phyloP scores from a whole-genome alignment of 1,140 invertebrate genomes.

The Mylabris phalerata region DNA sequence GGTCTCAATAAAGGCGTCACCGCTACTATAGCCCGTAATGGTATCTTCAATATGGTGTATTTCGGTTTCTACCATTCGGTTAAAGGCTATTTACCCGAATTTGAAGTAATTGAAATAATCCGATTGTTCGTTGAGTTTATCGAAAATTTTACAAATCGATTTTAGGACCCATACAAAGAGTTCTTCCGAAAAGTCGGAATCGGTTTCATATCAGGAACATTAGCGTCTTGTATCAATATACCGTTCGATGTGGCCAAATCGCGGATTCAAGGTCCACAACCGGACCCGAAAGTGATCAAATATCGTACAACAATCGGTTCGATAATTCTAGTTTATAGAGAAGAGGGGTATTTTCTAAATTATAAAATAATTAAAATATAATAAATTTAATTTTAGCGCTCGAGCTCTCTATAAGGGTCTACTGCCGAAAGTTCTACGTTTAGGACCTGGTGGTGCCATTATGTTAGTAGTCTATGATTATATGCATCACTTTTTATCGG shows the following conservation, averaged over 20 bases:
- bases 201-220: slow-evolving; percentile 75
- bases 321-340: slow-evolving; percentile 67
- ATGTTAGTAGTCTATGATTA: slow-evolving; percentile 85
- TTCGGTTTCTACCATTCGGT: slow-evolving; percentile 92
- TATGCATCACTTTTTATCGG: slow-evolving; percentile 60
- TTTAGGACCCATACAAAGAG: slow-evolving; percentile 59
- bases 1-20: slow-evolving; percentile 86
- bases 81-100: slow-evolving; percentile 66
- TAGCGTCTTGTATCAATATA: slow-evolving; percentile 84
- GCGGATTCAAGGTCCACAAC: slow-evolving; percentile 87
- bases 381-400: slow-evolving; percentile 53
- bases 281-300: slow-evolving; percentile 60
- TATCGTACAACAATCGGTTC: slow-evolving; percentile 72
- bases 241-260: slow-evolving; percentile 95
- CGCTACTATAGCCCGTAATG: slow-evolving; percentile 80
- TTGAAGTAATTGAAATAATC: slow-evolving; percentile 45
- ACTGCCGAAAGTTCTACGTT: slow-evolving; percentile 78
- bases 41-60: slow-evolving; percentile 87
- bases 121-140: background rate
- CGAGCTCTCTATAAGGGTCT: slow-evolving; percentile 85
- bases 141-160: slow-evolving; percentile 23
- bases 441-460: slow-evolving; percentile 87
- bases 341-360: slow-evolving; percentile 69
- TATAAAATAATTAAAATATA: background rate
- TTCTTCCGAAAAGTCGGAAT: slow-evolving; percentile 66